A percentile compares a stretch with the other conserved stretches of the same genome.
These are phyloP conservation scores for Rhadina sibilatrix DNA, from an alignment of 2,113 vertebrate genomes.

Conservation along the genomic window DNA sequence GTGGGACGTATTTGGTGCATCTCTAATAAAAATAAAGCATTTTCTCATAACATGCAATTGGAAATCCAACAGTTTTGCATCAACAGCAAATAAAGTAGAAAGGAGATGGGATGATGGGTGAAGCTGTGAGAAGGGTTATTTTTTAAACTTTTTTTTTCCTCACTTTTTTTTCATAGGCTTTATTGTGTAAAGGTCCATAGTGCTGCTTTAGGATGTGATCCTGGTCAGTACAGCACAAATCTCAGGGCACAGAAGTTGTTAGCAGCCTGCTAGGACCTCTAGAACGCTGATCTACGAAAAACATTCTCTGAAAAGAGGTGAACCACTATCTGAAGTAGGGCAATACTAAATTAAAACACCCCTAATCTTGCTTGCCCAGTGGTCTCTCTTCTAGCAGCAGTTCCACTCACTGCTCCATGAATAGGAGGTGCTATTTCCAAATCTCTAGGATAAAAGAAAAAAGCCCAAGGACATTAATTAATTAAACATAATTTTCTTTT, in stretches of 20 bases:
- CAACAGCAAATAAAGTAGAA: neutral
- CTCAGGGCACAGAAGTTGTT: constrained; percentile 13
- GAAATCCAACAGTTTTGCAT: neutral
- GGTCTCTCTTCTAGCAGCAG: neutral
- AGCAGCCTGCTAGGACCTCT: constrained; percentile 49
- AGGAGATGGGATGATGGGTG: neutral
- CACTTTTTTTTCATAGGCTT: neutral
- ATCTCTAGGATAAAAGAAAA: neutral
- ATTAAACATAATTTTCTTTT: neutral
- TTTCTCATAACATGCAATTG: neutral
- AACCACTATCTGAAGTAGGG: neutral
- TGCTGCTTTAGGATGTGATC: neutral
- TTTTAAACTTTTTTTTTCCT: fast-evolving
- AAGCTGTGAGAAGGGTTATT: neutral
- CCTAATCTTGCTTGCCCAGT: neutral
- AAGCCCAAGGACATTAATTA: neutral
- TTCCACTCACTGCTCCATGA: neutral
- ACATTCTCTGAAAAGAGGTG: constrained; percentile 18
- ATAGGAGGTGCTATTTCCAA: constrained; percentile 20
- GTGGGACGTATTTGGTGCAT: neutral
- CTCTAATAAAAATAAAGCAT: neutral
- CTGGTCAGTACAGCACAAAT: constrained; percentile 5
- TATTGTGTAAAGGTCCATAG: neutral
- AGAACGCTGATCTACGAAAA: constrained; percentile 64
- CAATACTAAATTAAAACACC: neutral